A percentile compares a stretch with the other conserved stretches of the same genome.
Conservation (phyloP, 2,113 vertebrate genomes). For the Neotragus moschatus region DNA sequence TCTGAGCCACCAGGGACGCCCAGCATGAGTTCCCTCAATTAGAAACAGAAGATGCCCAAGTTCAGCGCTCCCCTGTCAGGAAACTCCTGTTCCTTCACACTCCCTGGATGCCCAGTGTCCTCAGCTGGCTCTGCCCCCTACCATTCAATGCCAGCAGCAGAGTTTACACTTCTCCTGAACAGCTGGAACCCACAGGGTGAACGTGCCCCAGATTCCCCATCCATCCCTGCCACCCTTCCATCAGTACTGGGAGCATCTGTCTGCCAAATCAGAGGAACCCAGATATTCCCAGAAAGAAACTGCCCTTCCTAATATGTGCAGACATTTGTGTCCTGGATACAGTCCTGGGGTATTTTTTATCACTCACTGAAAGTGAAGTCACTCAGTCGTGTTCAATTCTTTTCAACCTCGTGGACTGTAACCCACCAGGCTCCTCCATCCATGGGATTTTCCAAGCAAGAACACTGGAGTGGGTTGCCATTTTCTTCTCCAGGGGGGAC, state of each 20-base stretch:
- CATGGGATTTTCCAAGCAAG: neutral
- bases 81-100: neutral
- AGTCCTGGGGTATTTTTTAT: neutral
- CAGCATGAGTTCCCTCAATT: neutral
- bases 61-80: neutral
- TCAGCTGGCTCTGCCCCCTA: neutral
- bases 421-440: neutral
- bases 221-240: neutral
- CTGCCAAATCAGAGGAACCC: neutral
- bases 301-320: neutral
- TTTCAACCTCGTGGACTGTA: neutral
- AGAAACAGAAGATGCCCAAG: neutral
- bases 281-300: neutral
- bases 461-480: neutral
- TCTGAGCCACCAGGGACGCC: neutral
- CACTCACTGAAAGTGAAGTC: neutral
- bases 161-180: neutral
- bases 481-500: neutral
- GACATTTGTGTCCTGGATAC: neutral
- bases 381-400: fast-evolving
- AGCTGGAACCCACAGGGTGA: neutral
- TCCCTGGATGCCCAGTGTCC: neutral
- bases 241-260: neutral
- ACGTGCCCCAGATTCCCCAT: neutral
- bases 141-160: neutral